These are phyloP conservation scores for Chondrilla cf. caribensis DNA, from an alignment of 37 sponge, comb jelly and placozoan genomes.

Conservation along the genomic window DNA sequence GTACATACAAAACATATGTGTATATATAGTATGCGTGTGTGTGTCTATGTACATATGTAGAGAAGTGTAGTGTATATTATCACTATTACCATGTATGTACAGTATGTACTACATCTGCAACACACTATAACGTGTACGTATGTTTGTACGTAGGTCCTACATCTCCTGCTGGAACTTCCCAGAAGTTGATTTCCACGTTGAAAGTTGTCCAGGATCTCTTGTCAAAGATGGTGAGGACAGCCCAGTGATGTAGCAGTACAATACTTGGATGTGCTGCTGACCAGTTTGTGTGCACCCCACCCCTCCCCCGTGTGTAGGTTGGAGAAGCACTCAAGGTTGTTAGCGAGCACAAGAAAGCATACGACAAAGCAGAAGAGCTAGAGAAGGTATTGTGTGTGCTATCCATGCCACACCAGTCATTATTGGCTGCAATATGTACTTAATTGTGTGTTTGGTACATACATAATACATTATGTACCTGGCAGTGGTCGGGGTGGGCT, in stretches of 20 bases:
- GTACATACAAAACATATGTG: no score
- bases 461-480: no score
- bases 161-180: conserved; percentile 31
- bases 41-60: no score
- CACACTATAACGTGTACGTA: no score
- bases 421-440: no score
- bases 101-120: no score
- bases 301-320: conserved; percentile 30
- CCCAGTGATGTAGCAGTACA: background rate
- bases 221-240: conserved; percentile 46
- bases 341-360: conserved; percentile 58
- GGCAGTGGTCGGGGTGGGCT: no score
- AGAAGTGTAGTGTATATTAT: no score
- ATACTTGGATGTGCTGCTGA: background rate
- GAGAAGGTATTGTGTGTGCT: conserved; percentile 28
- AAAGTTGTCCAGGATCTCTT: conserved; percentile 42
- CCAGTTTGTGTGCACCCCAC: background rate
- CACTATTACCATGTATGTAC: no score
- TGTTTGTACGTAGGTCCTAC: conserved; percentile 14
- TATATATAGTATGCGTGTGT: no score
- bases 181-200: conserved; percentile 49
- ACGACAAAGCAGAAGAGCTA: conserved; percentile 65
- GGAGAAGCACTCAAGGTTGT: conserved; percentile 50
- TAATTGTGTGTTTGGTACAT: no score
- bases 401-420: no score